Evolutionary conservation across 2,113 vertebrate species (phyloP).

Genomic region (Lepus americanus): DNA sequence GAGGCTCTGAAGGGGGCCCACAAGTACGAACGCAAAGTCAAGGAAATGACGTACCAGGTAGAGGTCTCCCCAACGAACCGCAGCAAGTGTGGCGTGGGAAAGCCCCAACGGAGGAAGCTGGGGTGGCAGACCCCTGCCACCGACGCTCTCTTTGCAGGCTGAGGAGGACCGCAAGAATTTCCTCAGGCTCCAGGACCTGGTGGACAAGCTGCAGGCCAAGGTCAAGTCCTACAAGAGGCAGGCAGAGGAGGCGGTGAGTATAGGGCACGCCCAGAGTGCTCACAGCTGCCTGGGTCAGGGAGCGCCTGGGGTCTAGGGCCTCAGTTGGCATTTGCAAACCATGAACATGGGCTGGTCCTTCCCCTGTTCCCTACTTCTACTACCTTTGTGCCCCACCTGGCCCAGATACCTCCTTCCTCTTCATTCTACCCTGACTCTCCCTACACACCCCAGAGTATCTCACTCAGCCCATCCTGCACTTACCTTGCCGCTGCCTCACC

Average conservation of each 20-base stretch:
- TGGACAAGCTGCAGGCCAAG: conserved; percentile 93
- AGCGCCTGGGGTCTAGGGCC: background rate
- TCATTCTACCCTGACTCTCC: background rate
- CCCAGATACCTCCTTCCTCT: background rate
- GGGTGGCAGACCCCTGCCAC: background rate
- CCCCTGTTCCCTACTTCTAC: background rate
- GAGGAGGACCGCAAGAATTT: conserved; percentile 93
- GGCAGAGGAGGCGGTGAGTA: conserved; percentile 91
- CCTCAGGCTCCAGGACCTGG: conserved; percentile 91
- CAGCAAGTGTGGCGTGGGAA: accelerated
- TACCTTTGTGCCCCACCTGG: background rate
- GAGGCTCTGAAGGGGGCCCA: conserved; percentile 89
- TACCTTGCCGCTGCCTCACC: too few relatives aligned
- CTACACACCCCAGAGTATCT: background rate
- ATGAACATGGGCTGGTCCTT: background rate
- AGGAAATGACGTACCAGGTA: conserved; percentile 89
- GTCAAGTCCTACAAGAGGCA: conserved; percentile 93
- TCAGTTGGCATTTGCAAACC: background rate
- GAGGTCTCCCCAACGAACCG: background rate
- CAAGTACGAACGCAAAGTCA: conserved; percentile 88
- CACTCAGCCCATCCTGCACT: background rate
- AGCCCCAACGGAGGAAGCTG: accelerated
- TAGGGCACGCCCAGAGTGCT: background rate
- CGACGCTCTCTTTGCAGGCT: conserved; percentile 84
- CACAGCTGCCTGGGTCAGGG: accelerated